A percentile compares a stretch with the other conserved stretches of the same genome.
Conservation (phyloP, 92 coral and sea anemone genomes). For the Hydrozoanthus gracilis region DNA sequence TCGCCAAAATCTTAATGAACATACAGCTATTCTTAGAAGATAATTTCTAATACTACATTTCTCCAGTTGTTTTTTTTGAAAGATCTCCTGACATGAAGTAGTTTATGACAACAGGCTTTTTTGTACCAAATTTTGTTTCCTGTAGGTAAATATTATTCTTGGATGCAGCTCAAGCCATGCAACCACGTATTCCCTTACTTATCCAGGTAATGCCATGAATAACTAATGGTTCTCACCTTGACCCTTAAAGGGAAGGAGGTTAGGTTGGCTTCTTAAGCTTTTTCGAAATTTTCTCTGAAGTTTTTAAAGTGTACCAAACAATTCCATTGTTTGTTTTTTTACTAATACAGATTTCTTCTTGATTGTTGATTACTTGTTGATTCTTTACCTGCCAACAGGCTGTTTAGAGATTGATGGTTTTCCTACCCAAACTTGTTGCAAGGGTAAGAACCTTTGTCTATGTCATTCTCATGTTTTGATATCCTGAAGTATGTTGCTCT, state of each 20-base stretch:
- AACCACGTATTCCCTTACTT: neutral
- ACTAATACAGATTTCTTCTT: neutral
- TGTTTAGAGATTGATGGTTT: neutral
- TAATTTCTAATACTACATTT: no score
- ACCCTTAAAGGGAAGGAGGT: neutral
- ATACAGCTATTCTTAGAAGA: no score
- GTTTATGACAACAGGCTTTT: no score
- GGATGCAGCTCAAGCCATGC: slow-evolving; percentile 4
- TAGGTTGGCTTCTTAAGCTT: neutral
- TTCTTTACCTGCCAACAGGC: neutral
- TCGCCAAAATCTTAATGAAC: no score
- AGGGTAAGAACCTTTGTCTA: neutral
- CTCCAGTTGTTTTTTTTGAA: no score
- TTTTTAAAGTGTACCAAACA: no score
- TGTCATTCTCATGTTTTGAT: neutral
- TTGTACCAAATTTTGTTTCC: neutral
- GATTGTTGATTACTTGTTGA: neutral
- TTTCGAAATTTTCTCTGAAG: neutral
- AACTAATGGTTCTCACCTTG: neutral
- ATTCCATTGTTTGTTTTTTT: neutral
- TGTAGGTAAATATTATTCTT: neutral
- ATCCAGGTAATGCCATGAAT: slow-evolving; percentile 1
- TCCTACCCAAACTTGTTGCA: neutral
- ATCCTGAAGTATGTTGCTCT: neutral
- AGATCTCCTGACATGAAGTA: no score